These are phyloP conservation scores for Drosophila obscura DNA, from an alignment of 1,140 invertebrate species.

Conservation along the genomic window DNA sequence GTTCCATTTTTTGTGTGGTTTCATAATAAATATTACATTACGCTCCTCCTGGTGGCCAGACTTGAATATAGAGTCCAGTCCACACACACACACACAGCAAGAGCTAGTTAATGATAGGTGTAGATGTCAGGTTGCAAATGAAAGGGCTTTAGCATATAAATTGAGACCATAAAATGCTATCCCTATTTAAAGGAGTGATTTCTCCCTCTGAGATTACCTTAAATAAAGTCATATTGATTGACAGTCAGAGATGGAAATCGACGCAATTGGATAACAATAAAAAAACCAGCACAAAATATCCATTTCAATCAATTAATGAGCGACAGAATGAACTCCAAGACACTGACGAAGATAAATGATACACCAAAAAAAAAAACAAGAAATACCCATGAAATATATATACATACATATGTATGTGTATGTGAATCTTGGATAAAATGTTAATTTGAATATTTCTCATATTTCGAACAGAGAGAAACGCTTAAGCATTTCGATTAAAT, in stretches of 20 bases:
- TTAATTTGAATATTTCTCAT: conserved; percentile 45
- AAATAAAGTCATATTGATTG: conserved; percentile 17
- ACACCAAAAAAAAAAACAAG: not conserved
- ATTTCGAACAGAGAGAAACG: conserved; percentile 51
- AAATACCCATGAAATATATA: conserved; percentile 1
- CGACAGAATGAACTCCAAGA: conserved; percentile 10
- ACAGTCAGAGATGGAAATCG: conserved; percentile 11
- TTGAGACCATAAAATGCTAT: too few species aligned
- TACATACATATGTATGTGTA: too few species aligned
- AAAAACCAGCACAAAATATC: conserved; percentile 36
- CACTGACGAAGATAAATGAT: conserved; percentile 26
- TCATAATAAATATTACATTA: conserved; percentile 26
- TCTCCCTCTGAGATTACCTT: conserved; percentile 8
- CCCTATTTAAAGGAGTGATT: conserved; percentile 5
- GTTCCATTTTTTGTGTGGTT: conserved; percentile 7
- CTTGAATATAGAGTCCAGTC: too few species aligned
- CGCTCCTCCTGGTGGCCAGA: not conserved
- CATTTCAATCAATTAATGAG: conserved; percentile 62
- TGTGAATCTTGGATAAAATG: conserved; percentile 14
- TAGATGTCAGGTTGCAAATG: too few species aligned
- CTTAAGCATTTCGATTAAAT: conserved; percentile 77
- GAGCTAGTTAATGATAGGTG: too few species aligned
- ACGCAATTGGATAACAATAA: conserved; percentile 19
- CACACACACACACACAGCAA: not conserved
- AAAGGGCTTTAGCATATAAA: too few species aligned